These are phyloP conservation scores for Stichodactyla helianthus DNA, from an alignment of 64 coral and sea anemone species.

Conservation along the genomic window DNA sequence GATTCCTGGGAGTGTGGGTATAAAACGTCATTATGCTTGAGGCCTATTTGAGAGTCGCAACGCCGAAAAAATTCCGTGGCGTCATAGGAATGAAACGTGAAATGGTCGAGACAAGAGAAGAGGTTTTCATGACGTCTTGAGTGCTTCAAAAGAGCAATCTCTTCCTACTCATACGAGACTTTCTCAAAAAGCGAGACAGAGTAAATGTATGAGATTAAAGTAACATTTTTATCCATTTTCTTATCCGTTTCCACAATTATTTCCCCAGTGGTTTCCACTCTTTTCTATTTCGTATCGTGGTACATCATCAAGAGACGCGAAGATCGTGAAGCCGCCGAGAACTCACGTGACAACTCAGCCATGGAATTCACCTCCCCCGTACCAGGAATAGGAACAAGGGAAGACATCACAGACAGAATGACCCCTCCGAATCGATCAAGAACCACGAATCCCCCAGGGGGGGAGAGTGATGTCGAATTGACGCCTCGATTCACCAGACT, in stretches of 20 bases:
- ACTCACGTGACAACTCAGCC: background rate
- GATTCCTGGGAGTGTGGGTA: no score
- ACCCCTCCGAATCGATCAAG: background rate
- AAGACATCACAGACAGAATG: background rate
- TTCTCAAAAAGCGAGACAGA: background rate
- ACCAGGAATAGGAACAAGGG: background rate
- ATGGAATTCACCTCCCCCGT: slow-evolving; percentile 15
- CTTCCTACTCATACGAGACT: no score
- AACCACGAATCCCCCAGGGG: background rate
- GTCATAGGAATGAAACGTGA: no score
- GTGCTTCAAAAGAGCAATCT: no score
- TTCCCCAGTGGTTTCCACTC: slow-evolving; percentile 68
- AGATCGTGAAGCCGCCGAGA: slow-evolving; percentile 23
- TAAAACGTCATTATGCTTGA: no score
- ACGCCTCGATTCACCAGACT: background rate
- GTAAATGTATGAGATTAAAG: background rate
- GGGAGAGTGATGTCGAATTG: background rate
- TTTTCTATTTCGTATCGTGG: slow-evolving; percentile 93
- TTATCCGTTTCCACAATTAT: background rate
- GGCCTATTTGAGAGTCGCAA: no score
- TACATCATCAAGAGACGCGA: slow-evolving; percentile 74
- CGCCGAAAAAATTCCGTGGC: no score
- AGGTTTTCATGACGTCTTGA: no score
- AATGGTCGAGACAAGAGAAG: no score
- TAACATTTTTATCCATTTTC: background rate